Conservation (phyloP, 2,797 vertebrate genomes). For the Lagodon rhomboides region DNA sequence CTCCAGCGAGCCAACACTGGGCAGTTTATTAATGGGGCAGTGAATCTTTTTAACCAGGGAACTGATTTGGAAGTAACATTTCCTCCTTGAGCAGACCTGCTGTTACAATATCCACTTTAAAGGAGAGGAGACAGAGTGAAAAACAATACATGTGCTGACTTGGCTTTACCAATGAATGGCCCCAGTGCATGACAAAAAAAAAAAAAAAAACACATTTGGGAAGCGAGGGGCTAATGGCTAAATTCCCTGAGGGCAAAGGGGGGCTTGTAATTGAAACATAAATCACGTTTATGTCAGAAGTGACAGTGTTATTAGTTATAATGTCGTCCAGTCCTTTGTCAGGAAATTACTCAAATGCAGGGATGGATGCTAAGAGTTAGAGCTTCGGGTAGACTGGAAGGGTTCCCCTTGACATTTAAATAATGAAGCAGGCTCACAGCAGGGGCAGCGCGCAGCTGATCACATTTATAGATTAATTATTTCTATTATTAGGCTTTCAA, state of each 20-base stretch:
- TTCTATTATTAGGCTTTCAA: background rate
- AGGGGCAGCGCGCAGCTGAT: constrained; percentile 37
- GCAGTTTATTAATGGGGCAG: constrained; percentile 16
- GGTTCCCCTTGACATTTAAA: constrained; percentile 47
- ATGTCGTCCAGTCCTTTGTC: background rate
- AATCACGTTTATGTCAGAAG: constrained; percentile 29
- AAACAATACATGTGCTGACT: constrained; percentile 31
- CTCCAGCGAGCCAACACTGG: background rate
- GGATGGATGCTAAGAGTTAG: constrained; percentile 1
- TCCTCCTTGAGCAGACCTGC: constrained; percentile 20
- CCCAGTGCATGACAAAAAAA: background rate
- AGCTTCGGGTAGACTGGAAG: background rate
- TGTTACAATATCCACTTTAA: background rate
- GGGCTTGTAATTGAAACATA: constrained; percentile 24
- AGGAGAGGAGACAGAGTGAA: background rate
- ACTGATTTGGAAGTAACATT: constrained; percentile 16
- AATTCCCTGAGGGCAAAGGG: constrained; percentile 17
- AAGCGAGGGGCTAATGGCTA: constrained; percentile 2
- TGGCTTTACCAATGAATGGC: constrained; percentile 11
- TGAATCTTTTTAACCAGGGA: constrained; percentile 19
- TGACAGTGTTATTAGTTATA: background rate
- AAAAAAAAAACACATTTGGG: constrained; percentile 18
- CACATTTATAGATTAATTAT: constrained; percentile 11
- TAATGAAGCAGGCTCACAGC: constrained; percentile 61
- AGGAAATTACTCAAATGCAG: background rate